Conservation (phyloP, 2,888 invertebrate genomes). For the Chesias legatella region DNA sequence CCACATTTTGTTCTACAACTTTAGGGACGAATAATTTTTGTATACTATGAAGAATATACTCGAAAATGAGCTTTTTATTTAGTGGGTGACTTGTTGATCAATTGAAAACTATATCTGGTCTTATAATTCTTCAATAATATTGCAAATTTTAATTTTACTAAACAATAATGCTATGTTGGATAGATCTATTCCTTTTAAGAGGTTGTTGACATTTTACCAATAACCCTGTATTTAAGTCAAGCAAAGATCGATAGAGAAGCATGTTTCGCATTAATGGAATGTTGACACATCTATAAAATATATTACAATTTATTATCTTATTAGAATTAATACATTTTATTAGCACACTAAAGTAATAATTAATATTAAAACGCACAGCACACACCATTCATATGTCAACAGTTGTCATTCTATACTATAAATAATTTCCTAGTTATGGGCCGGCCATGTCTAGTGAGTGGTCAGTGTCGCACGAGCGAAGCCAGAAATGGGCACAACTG, state of each 20-base stretch:
- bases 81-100: too few relatives aligned
- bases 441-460: constrained; percentile 39
- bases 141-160: too few relatives aligned
- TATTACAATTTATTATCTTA: constrained; percentile 70
- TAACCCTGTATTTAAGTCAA: constrained; percentile 12
- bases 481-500: too few relatives aligned
- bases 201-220: too few relatives aligned
- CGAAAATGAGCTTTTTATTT: too few relatives aligned
- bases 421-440: constrained; percentile 27
- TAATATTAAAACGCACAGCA: constrained; percentile 67
- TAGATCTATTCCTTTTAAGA: too few relatives aligned
- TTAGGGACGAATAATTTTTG: too few relatives aligned
- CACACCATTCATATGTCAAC: constrained; percentile 53
- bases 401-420: constrained; percentile 53
- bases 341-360: constrained; percentile 77
- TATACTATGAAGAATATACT: too few relatives aligned
- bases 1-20: too few relatives aligned
- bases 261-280: constrained; percentile 76
- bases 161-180: too few relatives aligned
- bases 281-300: constrained; percentile 68
- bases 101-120: too few relatives aligned
- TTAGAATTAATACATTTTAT: constrained; percentile 76
- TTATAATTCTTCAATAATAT: not conserved
- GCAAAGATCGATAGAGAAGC: constrained; percentile 50
- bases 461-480: constrained; percentile 4